Conservation (phyloP, 2,797 vertebrate species). For the Helostoma temminkii region DNA sequence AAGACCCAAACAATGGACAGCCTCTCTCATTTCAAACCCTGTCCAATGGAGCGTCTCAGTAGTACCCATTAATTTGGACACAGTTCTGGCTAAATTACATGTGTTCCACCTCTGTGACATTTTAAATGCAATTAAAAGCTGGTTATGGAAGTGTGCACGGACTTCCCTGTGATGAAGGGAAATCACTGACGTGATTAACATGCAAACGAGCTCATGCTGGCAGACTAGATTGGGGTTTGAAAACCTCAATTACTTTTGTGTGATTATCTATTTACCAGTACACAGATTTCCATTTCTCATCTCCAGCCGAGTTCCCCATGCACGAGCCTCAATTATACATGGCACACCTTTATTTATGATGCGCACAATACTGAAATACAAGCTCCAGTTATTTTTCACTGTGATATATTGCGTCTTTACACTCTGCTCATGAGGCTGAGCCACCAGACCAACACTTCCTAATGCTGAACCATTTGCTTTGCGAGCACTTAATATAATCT, state of each 20-base stretch:
- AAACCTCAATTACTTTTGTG: conserved; percentile 99
- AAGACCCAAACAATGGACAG: conserved; percentile 83
- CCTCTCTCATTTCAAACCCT: conserved; percentile 80
- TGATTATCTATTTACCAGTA: conserved; percentile 99
- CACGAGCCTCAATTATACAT: conserved; percentile 77
- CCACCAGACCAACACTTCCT: conserved; percentile 65
- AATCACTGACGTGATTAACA: conserved; percentile 99
- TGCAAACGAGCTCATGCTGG: conserved; percentile 99
- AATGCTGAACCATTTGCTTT: conserved; percentile 71
- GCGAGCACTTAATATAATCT: conserved; percentile 77
- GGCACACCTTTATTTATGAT: conserved; percentile 88
- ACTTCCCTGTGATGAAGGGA: conserved; percentile 96
- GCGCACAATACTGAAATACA: conserved; percentile 69
- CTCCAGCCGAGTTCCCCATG: conserved; percentile 83
- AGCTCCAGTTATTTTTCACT: conserved; percentile 74
- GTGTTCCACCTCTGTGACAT: conserved; percentile 99
- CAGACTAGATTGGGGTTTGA: conserved; percentile 99
- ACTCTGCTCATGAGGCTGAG: conserved; percentile 59
- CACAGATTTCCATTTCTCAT: conserved; percentile 99
- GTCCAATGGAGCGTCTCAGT: conserved; percentile 83
- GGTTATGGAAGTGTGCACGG: conserved; percentile 95
- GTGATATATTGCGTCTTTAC: conserved; percentile 75
- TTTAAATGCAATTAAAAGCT: conserved; percentile 99
- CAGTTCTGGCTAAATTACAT: conserved; percentile 98
- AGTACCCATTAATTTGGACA: conserved; percentile 97